These are phyloP conservation scores for Pyxicephalus adspersus DNA, from an alignment of 2,113 vertebrate genomes.

Conservation along the genomic window DNA sequence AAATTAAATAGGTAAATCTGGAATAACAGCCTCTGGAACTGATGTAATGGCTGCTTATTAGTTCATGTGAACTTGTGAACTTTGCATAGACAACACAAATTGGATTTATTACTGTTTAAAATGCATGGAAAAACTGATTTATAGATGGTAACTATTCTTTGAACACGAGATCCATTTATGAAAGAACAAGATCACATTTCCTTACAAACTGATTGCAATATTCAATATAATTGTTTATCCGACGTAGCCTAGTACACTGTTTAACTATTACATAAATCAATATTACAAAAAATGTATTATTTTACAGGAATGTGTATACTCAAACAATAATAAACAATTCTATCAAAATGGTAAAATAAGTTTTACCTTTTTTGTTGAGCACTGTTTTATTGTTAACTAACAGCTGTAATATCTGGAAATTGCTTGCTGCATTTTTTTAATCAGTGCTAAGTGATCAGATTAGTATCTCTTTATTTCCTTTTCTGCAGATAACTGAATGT, in stretches of 20 bases:
- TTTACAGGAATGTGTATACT: too few relatives aligned
- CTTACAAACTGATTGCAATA: constrained; percentile 14
- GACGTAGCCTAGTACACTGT: background rate
- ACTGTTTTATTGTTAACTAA: too few relatives aligned
- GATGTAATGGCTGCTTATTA: constrained; percentile 37
- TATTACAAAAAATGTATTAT: too few relatives aligned
- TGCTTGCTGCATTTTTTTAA: too few relatives aligned
- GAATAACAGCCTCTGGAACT: constrained; percentile 24
- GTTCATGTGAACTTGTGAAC: constrained; percentile 49
- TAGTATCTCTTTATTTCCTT: too few relatives aligned
- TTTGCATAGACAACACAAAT: constrained; percentile 30
- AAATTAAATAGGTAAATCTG: constrained; percentile 38
- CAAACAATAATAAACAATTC: too few relatives aligned
- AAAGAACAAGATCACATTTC: background rate
- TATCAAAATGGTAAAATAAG: too few relatives aligned
- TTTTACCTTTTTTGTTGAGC: too few relatives aligned
- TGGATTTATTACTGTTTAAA: constrained; percentile 42
- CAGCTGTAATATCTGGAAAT: too few relatives aligned
- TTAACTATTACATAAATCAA: background rate
- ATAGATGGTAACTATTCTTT: background rate
- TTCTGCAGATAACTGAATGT: too few relatives aligned
- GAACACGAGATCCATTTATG: constrained; percentile 15
- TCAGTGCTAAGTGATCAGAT: too few relatives aligned
- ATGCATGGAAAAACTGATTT: constrained; percentile 26
- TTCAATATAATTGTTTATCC: background rate